Conservation (phyloP, 1,140 invertebrate species). For the Pantala flavescens region DNA sequence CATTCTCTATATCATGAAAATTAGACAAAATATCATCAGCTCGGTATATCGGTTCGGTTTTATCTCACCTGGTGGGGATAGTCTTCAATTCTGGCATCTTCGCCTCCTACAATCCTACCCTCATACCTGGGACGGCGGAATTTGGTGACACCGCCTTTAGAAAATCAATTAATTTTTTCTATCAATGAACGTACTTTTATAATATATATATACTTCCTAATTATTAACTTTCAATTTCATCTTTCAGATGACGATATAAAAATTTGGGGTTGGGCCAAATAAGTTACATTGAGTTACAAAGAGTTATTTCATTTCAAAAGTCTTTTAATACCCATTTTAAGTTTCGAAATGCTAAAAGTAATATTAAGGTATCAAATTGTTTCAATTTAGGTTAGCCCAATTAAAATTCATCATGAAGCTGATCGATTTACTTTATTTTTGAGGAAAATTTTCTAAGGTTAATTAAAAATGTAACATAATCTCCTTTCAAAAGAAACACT, state of each 20-base stretch:
- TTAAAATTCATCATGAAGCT: no score
- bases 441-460: no score
- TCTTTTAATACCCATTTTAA: not conserved
- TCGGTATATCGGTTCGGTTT: no score
- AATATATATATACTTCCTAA: not conserved
- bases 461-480: no score
- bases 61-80: constrained; percentile 32
- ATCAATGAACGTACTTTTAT: not conserved
- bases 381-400: no score
- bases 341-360: not conserved
- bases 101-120: constrained; percentile 31
- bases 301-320: not conserved
- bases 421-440: no score
- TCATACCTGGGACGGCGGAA: not conserved
- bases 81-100: constrained; percentile 26
- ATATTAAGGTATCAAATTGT: no score
- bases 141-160: not conserved
- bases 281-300: not conserved
- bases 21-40: no score
- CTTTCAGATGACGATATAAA: not conserved
- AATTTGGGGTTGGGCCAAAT: not conserved
- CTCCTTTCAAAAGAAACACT: no score
- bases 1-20: no score
- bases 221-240: not conserved
- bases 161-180: not conserved